Conservation (phyloP, 2,797 vertebrate species). For the Tapera naevia region DNA sequence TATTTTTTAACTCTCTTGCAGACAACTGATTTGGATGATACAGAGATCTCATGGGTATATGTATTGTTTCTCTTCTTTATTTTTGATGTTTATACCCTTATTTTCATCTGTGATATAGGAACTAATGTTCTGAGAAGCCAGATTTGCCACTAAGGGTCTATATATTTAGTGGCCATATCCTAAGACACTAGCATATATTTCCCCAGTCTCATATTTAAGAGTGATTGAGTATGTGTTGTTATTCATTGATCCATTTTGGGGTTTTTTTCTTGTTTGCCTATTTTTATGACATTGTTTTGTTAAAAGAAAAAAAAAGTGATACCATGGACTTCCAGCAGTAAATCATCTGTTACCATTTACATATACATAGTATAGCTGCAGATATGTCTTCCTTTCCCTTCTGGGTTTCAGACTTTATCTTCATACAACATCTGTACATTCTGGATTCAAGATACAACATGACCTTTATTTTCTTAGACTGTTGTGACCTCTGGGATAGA, state of each 20-base stretch:
- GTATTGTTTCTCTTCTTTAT: slow-evolving; percentile 30
- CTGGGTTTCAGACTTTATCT: slow-evolving; percentile 26
- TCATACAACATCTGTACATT: slow-evolving; percentile 15
- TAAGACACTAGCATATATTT: slow-evolving; percentile 29
- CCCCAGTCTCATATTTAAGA: slow-evolving; percentile 19
- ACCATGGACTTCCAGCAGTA: neutral
- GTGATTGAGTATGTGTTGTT: slow-evolving; percentile 24
- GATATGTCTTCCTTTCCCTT: neutral
- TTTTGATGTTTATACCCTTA: slow-evolving; percentile 53
- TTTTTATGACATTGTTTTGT: slow-evolving; percentile 46
- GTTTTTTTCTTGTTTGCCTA: slow-evolving; percentile 23
- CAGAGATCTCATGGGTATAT: neutral
- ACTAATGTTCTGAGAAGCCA: slow-evolving; percentile 21
- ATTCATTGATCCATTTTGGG: slow-evolving; percentile 28
- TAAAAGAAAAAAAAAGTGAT: neutral
- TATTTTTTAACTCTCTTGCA: slow-evolving; percentile 6
- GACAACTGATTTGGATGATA: slow-evolving; percentile 19
- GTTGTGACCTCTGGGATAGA: slow-evolving; percentile 3
- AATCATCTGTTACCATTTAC: slow-evolving; percentile 36
- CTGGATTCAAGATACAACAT: slow-evolving; percentile 5
- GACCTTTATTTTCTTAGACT: slow-evolving; percentile 44
- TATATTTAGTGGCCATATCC: slow-evolving; percentile 52
- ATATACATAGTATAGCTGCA: slow-evolving; percentile 9
- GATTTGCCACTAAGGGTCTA: slow-evolving; percentile 26
- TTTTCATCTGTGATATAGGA: slow-evolving; percentile 59